Conservation (phyloP, 1,140 invertebrate species). For the Drosophila prosaltans region DNA sequence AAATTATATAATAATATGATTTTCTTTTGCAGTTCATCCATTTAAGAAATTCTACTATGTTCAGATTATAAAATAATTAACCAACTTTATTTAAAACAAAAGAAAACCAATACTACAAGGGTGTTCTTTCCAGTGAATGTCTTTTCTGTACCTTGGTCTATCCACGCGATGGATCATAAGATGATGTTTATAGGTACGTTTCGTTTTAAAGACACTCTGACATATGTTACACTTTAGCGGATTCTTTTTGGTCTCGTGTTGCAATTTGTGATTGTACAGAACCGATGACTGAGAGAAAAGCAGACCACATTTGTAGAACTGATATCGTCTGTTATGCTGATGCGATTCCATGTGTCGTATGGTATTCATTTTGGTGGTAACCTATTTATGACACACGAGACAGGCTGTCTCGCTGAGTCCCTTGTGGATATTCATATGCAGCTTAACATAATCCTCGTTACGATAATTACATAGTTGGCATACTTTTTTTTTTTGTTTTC, state of each 20-base stretch:
- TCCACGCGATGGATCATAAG: not conserved
- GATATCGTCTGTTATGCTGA: not conserved
- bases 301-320: constrained; percentile 2
- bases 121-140: not conserved
- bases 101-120: not conserved
- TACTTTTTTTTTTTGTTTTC: too few relatives aligned
- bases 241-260: not conserved
- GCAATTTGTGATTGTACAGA: constrained; percentile 2
- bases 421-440: too few relatives aligned
- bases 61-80: not conserved
- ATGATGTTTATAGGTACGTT: constrained; percentile 1
- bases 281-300: not conserved
- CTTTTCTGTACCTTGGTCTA: not conserved
- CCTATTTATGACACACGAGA: not conserved
- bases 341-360: constrained; percentile 6
- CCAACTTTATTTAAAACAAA: not conserved
- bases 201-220: constrained; percentile 1
- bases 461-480: not conserved
- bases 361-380: constrained; percentile 2
- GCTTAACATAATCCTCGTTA: not conserved
- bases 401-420: not conserved
- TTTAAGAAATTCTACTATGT: too few relatives aligned
- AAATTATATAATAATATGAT: constrained; percentile 26
- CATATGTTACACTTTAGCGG: not conserved
- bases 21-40: too few relatives aligned